phyloP scores from a whole-genome alignment of 2,113 vertebrate genomes.

The Gallinago jamesoni region DNA sequence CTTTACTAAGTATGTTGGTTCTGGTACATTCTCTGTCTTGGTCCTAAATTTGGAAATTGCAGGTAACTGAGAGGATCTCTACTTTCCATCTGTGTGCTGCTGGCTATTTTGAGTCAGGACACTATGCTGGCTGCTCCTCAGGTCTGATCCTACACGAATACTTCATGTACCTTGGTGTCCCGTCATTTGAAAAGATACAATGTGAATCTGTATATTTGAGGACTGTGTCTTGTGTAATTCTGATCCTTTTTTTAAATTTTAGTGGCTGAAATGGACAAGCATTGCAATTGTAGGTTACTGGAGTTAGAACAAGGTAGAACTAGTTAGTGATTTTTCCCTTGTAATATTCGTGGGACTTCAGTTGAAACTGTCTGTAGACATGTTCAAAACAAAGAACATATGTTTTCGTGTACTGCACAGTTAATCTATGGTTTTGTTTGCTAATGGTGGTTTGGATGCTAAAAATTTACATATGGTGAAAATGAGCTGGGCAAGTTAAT shows the following conservation, averaged over 20 bases:
- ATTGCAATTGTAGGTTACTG: not conserved
- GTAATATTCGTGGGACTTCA: not conserved
- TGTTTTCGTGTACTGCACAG: not conserved
- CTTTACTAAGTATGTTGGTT: not conserved
- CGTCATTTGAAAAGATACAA: not conserved
- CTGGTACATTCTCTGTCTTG: not conserved
- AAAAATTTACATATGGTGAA: not conserved
- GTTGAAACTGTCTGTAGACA: not conserved
- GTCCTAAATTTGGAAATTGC: not conserved
- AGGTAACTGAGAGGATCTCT: not conserved
- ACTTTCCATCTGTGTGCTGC: not conserved
- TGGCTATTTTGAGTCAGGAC: not conserved
- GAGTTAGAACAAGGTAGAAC: not conserved
- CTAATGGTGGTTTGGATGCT: not conserved
- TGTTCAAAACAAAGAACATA: not conserved
- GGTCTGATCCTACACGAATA: not conserved
- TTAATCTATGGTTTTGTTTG: not conserved
- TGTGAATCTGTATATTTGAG: not conserved
- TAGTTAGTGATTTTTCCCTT: not conserved
- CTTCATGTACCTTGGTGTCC: not conserved
- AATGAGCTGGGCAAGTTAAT: not conserved
- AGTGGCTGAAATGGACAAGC: not conserved
- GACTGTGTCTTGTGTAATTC: not conserved
- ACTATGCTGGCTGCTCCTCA: not conserved
- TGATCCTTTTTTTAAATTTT: not conserved